Evolutionary conservation across 2,797 vertebrate species (phyloP).

Genomic region (Lithobates pipiens): DNA sequence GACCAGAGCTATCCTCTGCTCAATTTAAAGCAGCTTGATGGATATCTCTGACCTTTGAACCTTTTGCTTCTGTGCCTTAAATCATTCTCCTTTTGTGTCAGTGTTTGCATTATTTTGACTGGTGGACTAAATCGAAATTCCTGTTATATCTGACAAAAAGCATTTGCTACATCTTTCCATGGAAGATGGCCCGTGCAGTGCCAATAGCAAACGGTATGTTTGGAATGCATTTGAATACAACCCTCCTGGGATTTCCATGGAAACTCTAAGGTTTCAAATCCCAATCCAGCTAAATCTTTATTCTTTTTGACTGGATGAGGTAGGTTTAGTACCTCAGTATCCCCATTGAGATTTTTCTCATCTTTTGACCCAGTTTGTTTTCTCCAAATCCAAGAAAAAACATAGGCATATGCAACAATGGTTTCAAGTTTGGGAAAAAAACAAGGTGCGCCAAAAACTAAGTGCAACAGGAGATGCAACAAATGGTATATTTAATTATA

Average conservation of each 20-base stretch:
- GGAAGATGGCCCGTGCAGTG: not conserved
- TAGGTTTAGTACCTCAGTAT: too few relatives aligned
- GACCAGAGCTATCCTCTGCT: constrained; percentile 6
- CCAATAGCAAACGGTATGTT: not conserved
- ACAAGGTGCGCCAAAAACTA: too few relatives aligned
- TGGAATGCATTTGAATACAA: not conserved
- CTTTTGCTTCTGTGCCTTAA: constrained; percentile 17
- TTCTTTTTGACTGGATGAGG: not conserved
- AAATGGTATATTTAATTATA: too few relatives aligned
- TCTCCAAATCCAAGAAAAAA: too few relatives aligned
- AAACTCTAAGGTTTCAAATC: too few relatives aligned
- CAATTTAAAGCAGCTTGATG: constrained; percentile 42
- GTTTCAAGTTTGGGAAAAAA: too few relatives aligned
- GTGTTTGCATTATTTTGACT: constrained; percentile 12
- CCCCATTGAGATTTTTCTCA: too few relatives aligned
- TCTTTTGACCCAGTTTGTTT: too few relatives aligned
- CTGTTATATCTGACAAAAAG: constrained; percentile 38
- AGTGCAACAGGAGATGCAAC: too few relatives aligned
- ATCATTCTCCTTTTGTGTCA: not conserved
- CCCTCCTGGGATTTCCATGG: too few relatives aligned
- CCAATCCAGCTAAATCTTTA: not conserved
- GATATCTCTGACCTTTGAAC: constrained; percentile 47
- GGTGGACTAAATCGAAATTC: not conserved
- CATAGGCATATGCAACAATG: too few relatives aligned
- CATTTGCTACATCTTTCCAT: not conserved